Conservation (phyloP, 1,140 invertebrate species). For the Drosophila busckii region DNA sequence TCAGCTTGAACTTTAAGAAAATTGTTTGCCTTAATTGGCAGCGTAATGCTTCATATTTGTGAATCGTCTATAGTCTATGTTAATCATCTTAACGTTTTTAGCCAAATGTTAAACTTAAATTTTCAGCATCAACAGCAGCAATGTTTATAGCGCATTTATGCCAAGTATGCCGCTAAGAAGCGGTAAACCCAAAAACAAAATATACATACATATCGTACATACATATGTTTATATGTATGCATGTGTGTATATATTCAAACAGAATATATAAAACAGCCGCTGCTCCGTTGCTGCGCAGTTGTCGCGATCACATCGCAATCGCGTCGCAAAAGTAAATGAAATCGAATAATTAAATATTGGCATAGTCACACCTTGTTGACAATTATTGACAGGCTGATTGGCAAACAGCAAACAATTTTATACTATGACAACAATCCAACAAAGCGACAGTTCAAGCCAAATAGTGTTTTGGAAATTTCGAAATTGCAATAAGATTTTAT, state of each 20-base stretch:
- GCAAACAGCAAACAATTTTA: slow-evolving; percentile 76
- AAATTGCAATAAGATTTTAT: no score
- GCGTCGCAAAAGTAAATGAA: slow-evolving; percentile 52
- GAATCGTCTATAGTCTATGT: no score
- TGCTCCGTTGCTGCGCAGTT: slow-evolving; percentile 9
- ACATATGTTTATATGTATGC: no score
- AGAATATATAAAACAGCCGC: no score
- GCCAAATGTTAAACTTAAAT: slow-evolving; percentile 42
- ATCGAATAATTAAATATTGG: slow-evolving; percentile 77
- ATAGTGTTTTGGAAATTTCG: no score
- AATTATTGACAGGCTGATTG: slow-evolving; percentile 77
- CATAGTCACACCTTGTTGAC: slow-evolving; percentile 76
- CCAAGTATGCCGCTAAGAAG: no score
- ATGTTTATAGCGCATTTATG: not conserved
- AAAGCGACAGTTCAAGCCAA: no score
- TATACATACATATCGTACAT: no score
- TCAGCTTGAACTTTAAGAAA: not conserved
- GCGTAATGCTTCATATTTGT: no score
- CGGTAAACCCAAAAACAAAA: no score
- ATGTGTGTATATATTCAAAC: no score
- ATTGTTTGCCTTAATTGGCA: slow-evolving; percentile 1
- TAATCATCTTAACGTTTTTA: no score
- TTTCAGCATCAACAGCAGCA: slow-evolving; percentile 22
- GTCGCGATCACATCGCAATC: slow-evolving; percentile 19
- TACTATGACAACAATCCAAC: slow-evolving; percentile 48